Percentiles rank a stretch among this genome's conserved stretches.
Conservation (phyloP, 2,888 invertebrate genomes). For the Callyntrura guangdongensis region DNA sequence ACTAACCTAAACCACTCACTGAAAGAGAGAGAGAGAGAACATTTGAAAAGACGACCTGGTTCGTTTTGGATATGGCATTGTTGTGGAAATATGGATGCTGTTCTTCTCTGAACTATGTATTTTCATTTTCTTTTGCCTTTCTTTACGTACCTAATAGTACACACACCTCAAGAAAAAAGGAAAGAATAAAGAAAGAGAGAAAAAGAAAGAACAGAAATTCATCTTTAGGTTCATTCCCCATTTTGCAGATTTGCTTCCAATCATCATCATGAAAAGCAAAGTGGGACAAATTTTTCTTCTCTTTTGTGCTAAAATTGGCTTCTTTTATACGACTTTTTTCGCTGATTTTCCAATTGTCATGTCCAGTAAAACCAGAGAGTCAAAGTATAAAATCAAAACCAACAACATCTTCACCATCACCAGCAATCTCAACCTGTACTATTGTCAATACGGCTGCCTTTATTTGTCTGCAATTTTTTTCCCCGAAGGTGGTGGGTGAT, state of each 20-base stretch:
- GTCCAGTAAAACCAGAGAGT: not conserved
- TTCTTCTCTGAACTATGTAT: constrained; percentile 11
- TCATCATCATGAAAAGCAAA: constrained; percentile 54
- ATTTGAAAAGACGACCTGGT: not conserved
- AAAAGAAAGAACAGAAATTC: constrained; percentile 30
- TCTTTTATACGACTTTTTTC: constrained; percentile 52
- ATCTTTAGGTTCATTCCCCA: constrained; percentile 36
- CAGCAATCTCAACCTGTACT: not conserved
- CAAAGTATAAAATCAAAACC: constrained; percentile 24
- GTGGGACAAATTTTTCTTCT: constrained; percentile 63
- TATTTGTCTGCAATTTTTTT: too few species aligned
- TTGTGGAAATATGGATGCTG: constrained; percentile 58
- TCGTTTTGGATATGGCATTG: constrained; percentile 39
- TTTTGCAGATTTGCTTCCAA: constrained; percentile 60
- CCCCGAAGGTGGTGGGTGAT: too few species aligned
- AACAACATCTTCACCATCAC: constrained; percentile 20
- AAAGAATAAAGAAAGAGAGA: not conserved
- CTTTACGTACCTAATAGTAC: constrained; percentile 1
- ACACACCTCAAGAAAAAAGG: constrained; percentile 29
- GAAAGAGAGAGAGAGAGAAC: constrained; percentile 1
- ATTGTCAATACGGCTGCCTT: not conserved
- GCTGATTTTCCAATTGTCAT: constrained; percentile 44
- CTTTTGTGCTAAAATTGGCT: constrained; percentile 71
- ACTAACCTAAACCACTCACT: constrained; percentile 43
- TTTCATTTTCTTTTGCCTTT: constrained; percentile 44